Percentiles rank a stretch among this genome's conserved stretches.
Conservation (phyloP, 2,113 vertebrate genomes). For the Petaurus breviceps region DNA sequence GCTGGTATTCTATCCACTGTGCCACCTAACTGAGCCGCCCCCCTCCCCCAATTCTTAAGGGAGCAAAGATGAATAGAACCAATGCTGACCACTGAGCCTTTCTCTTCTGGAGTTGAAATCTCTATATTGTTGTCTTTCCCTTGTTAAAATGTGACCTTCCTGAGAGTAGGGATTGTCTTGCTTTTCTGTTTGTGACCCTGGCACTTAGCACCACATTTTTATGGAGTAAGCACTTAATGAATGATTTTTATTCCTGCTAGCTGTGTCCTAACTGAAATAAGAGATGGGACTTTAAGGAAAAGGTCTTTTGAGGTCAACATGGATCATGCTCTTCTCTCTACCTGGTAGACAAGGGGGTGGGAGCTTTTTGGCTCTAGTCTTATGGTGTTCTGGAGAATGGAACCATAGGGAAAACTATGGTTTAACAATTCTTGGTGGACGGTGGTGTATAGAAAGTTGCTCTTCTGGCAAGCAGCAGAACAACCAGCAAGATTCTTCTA, state of each 20-base stretch:
- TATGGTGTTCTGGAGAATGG: neutral
- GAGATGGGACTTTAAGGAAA: neutral
- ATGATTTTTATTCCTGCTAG: neutral
- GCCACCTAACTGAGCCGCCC: too few relatives aligned
- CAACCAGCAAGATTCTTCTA: neutral
- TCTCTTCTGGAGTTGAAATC: neutral
- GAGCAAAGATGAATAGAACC: neutral
- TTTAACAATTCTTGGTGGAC: neutral
- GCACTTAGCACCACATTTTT: neutral
- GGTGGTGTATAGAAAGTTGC: neutral
- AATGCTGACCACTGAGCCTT: neutral
- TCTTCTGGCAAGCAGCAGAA: neutral
- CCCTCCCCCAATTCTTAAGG: neutral
- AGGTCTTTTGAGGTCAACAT: neutral
- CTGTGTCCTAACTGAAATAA: neutral
- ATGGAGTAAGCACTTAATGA: neutral
- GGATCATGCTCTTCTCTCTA: neutral
- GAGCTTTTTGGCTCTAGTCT: neutral
- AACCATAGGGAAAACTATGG: neutral
- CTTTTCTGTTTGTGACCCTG: neutral
- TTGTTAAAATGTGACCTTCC: neutral
- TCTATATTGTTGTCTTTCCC: neutral
- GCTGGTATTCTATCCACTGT: too few relatives aligned
- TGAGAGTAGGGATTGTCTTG: neutral
- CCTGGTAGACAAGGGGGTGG: neutral